Evolutionary conservation across 2,797 vertebrate genomes (phyloP), one percentile per base, ranked within the genome.

Genomic region (Hapalemur alaotrensis): DNA sequence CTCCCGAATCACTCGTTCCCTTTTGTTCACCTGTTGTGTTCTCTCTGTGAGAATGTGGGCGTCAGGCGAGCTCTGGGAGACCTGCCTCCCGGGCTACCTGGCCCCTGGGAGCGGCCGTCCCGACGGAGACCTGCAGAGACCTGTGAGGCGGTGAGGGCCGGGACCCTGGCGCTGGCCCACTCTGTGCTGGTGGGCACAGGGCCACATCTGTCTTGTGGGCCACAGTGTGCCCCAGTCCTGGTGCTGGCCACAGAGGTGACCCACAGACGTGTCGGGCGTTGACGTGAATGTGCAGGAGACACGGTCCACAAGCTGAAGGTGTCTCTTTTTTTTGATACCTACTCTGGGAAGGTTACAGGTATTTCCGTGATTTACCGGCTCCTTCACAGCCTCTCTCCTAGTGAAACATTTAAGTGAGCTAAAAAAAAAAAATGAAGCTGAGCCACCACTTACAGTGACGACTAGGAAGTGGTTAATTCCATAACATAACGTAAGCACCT

Each of bases 41-140:
- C 69, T 67, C 20, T 46, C 17, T 8, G 32, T 57, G 57, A 65
- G 76, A 18, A 22, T 7, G 0, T 1, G 32, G 14, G n/a, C 8
- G 41, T 32, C 41, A 1, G 41, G 15, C 4, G 4, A 41, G 46
- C 93, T 84, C 67, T 61, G 20, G n/a, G 13, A 63, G 2, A n/a
- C 50, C 50, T 35, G 25, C 43, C 54, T 11, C 6, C 28, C 2
- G 0, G 23, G 12, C 8, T 91, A 82, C 0, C 0, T 43, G 23
- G 18, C 50, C 2, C 0, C 46, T 14, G 17, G 4, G 32, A 43
- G 30, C 43, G n/a, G 67, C 13, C 0, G 7, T 61, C 83, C 46
- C 11, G 50, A 32, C 15, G 0, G 14, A 86, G 30, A 32, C 93
- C n/a, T 3, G 18, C 38, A 7, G 25, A 14, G n/a, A 7, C 25